Base-by-base conservation (phyloP, 2,888 invertebrate species). In the Scaptomyza polygonia region DNA sequence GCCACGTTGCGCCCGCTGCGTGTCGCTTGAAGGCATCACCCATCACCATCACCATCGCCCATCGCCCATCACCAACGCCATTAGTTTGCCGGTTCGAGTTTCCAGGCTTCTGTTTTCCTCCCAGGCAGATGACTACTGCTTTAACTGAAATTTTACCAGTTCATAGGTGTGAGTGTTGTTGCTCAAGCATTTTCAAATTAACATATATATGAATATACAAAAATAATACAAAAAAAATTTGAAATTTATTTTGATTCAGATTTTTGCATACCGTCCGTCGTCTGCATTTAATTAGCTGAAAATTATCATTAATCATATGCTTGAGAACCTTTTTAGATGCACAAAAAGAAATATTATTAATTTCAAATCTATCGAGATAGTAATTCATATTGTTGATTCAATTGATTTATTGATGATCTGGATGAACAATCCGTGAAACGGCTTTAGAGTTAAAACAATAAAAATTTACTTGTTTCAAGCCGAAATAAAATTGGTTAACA, bases 271-370 rank as follows among this genome's bases (percentile, higher is more conserved):
- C 59, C 56, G 59, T 57, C 65, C 78, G 86, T 56, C 56, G 59
- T 57, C 65, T 82, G 86, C 66, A 82, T 79, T 80, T 80, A 80
- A 80, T 80, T 79, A 80, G 76, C 72, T 68, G 67, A 55, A 75
- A 69, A 79, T 79, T 82, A 56, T 54, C 86, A 82, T 82, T 75
- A 86, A 80, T 80, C 88, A 88, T 54, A 62, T 48, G 67, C 51
- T 57, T 52, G 40, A 64, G 32, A 29, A 36, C 42, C 53, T 48
- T 76, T 64, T 76, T 52, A 54, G 54, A 36, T 29, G 30, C 74
- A 45, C 18, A 44, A 40, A 18, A 21, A 27, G 2, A 49, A 3
- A 25, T 25, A 25, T 4, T n/a, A 30, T 18, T 11, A 2, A 32
- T n/a, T 16, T 11, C 3, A 18, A 14, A 2, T 16, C 5, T 1